Percentiles rank a stretch among this genome's conserved stretches.
phyloP scores from a whole-genome alignment of 2,888 invertebrate genomes.

The Entomobrya multifasciata region DNA sequence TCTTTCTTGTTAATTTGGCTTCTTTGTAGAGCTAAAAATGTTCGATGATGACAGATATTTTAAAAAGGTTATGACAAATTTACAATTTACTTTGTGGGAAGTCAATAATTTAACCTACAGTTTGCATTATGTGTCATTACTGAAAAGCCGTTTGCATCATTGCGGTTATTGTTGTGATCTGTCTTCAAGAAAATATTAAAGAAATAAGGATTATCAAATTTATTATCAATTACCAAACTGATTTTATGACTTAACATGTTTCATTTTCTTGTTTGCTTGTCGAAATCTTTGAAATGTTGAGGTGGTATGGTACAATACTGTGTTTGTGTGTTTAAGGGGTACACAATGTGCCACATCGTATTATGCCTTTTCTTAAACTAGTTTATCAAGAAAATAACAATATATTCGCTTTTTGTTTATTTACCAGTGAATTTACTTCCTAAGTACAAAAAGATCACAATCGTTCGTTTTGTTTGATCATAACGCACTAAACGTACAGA shows the following conservation, averaged over 20 bases:
- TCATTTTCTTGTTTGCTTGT: conserved; percentile 26
- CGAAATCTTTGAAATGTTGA: conserved; percentile 13
- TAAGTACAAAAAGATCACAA: background rate
- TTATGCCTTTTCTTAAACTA: background rate
- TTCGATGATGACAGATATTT: conserved; percentile 53
- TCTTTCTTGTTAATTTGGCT: conserved; percentile 46
- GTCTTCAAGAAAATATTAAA: background rate
- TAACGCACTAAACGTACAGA: too few species aligned
- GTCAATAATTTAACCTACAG: background rate
- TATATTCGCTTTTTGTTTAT: background rate
- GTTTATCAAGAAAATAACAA: conserved; percentile 13
- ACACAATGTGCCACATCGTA: conserved; percentile 3
- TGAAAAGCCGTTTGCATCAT: background rate
- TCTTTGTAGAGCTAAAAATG: conserved; percentile 31
- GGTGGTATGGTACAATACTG: conserved; percentile 1
- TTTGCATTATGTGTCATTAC: background rate
- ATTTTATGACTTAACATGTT: conserved; percentile 28
- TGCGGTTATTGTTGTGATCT: background rate
- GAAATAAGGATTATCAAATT: conserved; percentile 54
- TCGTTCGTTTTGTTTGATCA: background rate
- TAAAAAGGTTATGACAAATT: conserved; percentile 58
- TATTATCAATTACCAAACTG: conserved; percentile 56
- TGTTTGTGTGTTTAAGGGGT: background rate
- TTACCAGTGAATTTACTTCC: background rate
- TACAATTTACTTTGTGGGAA: conserved; percentile 46